Conservation (phyloP, 2,888 invertebrate genomes). For the Sarcophaga rosellei region DNA sequence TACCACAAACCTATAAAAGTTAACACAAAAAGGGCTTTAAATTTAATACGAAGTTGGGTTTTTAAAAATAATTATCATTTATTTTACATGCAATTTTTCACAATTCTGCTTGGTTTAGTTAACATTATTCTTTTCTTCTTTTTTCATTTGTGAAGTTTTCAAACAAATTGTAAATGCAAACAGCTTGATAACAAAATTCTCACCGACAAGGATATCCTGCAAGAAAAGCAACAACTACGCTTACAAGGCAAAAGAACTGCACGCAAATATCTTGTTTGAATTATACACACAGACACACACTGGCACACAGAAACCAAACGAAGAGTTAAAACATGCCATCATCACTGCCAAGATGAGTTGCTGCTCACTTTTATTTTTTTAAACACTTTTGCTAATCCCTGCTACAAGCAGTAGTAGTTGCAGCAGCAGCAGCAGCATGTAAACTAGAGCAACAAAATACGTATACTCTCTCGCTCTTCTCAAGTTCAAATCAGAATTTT, state of each 20-base stretch:
- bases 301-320: constrained; percentile 28
- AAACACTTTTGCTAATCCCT: constrained; percentile 58
- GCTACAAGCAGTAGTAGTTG: constrained; percentile 24
- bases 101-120: not conserved
- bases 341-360: constrained; percentile 46
- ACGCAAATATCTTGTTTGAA: constrained; percentile 41
- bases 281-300: constrained; percentile 10
- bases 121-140: no score
- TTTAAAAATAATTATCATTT: constrained; percentile 37
- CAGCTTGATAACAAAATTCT: constrained; percentile 57
- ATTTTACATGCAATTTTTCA: constrained; percentile 35
- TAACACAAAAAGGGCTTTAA: no score
- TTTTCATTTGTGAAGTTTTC: not conserved
- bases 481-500: constrained; percentile 25
- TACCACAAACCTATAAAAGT: no score
- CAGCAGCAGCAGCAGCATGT: no score
- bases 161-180: constrained; percentile 56
- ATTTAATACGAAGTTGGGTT: not conserved
- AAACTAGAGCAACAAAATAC: not conserved
- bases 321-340: constrained; percentile 57
- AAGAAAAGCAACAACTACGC: not conserved
- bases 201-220: constrained; percentile 57
- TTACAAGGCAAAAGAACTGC: not conserved
- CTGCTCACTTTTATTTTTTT: constrained; percentile 45
- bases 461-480: not conserved